Evolutionary conservation across 1,140 invertebrate species (phyloP).

Genomic region (Pentalonia nigronervosa): DNA sequence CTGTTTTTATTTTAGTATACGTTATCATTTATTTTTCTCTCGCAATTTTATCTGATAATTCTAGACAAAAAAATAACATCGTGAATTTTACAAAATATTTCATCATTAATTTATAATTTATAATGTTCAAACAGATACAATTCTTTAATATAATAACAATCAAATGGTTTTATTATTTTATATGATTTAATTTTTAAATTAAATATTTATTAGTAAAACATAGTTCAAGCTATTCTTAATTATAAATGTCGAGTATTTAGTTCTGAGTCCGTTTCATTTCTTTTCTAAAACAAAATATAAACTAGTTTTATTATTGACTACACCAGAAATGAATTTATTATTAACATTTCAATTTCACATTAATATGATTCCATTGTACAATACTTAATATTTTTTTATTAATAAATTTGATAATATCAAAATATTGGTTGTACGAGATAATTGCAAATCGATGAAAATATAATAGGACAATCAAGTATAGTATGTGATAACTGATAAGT

Average conservation of each 20-base stretch:
- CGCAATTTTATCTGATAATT: neutral
- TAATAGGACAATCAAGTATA: neutral
- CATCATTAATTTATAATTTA: neutral
- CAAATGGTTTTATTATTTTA: neutral
- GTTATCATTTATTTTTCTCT: neutral
- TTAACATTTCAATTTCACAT: neutral
- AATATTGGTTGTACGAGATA: neutral
- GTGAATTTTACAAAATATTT: conserved; percentile 7
- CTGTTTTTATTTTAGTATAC: neutral
- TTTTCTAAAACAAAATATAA: conserved; percentile 5
- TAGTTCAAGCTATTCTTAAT: neutral
- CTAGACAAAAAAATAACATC: neutral
- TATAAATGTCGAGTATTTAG: neutral
- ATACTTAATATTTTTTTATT: neutral
- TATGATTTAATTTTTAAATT: neutral
- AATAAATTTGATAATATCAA: neutral
- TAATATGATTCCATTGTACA: neutral
- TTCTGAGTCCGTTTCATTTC: neutral
- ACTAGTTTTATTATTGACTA: neutral
- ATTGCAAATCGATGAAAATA: neutral
- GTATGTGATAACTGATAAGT: neutral
- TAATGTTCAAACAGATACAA: neutral
- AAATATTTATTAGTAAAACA: conserved; percentile 16
- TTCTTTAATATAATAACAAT: neutral
- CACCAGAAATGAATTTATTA: neutral